phyloP scores from a whole-genome alignment of 92 coral and sea anemone genomes.

The Plumapathes pennacea region DNA sequence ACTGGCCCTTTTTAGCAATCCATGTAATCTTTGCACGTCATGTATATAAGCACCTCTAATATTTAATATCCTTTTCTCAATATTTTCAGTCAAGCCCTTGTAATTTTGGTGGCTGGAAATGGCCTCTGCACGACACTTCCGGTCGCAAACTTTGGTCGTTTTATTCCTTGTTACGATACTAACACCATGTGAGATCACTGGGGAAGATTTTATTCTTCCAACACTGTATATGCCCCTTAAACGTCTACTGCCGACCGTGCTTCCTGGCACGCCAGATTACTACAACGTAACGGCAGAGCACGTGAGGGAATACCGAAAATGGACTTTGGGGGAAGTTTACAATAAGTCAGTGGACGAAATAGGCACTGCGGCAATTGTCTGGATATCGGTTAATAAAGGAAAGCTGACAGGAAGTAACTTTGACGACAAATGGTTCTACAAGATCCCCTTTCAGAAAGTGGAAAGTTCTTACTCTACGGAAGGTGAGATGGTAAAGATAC shows the following conservation, averaged over 20 bases:
- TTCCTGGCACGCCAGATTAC: not conserved
- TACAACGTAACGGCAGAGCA: slow-evolving; percentile 3
- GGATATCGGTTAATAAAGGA: no score
- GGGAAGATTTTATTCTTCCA: slow-evolving; percentile 13
- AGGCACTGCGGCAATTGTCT: no score
- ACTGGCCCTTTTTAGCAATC: no score
- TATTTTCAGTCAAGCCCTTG: no score
- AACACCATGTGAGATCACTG: no score
- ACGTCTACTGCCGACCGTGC: not conserved
- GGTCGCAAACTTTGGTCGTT: no score
- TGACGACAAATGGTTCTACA: slow-evolving; percentile 36
- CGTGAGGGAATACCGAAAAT: not conserved
- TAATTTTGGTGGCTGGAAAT: no score
- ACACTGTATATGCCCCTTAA: slow-evolving; percentile 9
- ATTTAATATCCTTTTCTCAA: no score
- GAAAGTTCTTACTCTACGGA: not conserved
- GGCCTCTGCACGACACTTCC: no score
- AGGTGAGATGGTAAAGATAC: not conserved
- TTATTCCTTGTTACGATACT: no score
- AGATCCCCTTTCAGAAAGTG: slow-evolving; percentile 7
- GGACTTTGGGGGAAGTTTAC: not conserved
- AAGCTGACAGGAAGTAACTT: slow-evolving; percentile 3
- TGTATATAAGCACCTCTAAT: no score
- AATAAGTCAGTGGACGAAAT: not conserved
- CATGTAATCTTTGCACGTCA: no score